phyloP scores from a whole-genome alignment of 92 coral and sea anemone species.

The Phymanthus crucifer region DNA sequence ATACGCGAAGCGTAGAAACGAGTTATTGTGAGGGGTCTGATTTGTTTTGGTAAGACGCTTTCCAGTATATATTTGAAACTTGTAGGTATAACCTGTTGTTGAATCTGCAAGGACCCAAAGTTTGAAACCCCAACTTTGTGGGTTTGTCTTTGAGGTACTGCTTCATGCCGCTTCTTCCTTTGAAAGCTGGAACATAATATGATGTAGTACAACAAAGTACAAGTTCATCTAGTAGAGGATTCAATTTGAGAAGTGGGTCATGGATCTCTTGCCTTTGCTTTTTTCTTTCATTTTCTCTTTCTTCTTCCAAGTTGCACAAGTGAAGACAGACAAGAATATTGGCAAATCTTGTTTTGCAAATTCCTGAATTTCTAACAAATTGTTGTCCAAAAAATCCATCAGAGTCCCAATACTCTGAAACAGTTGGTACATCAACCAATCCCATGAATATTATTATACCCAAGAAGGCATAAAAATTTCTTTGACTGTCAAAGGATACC shows the following conservation, averaged over 20 bases:
- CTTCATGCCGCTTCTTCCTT: constrained; percentile 51
- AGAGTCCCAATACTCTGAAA: constrained; percentile 43
- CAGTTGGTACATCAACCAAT: constrained; percentile 44
- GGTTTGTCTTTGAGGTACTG: constrained; percentile 37
- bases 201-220: not conserved
- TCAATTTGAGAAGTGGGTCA: constrained; percentile 43
- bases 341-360: constrained; percentile 25
- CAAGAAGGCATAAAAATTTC: constrained; percentile 42
- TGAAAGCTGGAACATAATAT: constrained; percentile 25
- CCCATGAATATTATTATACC: constrained; percentile 40
- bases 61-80: constrained; percentile 42
- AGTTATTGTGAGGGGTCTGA: too few relatives aligned
- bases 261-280: constrained; percentile 30
- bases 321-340: constrained; percentile 42
- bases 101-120: constrained; percentile 36
- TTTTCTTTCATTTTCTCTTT: constrained; percentile 39
- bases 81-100: constrained; percentile 42
- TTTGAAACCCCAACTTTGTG: constrained; percentile 46
- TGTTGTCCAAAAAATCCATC: constrained; percentile 8
- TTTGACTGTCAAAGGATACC: constrained; percentile 38
- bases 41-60: constrained; percentile 30
- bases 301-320: constrained; percentile 42
- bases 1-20: too few relatives aligned
- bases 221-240: not conserved
- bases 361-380: not conserved